Base-by-base conservation (phyloP, 2,797 vertebrate genomes). In the Bryconaethiops microstoma region DNA sequence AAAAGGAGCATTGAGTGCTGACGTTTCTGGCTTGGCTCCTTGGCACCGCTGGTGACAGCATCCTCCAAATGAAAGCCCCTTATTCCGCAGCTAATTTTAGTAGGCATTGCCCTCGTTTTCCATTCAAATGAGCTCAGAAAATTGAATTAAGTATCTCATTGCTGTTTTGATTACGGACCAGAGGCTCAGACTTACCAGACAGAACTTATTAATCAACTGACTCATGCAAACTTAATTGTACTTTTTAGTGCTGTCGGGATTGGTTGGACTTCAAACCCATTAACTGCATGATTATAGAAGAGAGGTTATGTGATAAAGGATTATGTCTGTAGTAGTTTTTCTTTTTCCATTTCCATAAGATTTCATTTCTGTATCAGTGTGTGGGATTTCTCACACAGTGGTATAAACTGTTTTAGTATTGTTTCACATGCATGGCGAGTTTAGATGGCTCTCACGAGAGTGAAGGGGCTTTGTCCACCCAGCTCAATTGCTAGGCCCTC, bases 121-220 rank as follows among this genome's bases (percentile, higher is more conserved):
- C 89, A 89, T 88, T 89, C 89, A 91, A 88, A 90, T 82, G 88
- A 90, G 86, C 87, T 84, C 72, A 21, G 83, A 86, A 92, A 92
- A 93, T 92, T 89, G 86, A 94, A 92, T 93, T 92, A 92, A 89
- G 89, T 87, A 89, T 92, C 89, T 92, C 76, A 84, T 88, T 92
- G 89, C 90, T 86, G 80, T 90, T 93, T 91, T 84, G 85, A 92
- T 93, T 92, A 92, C 87, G 90, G 87, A 91, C 90, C 88, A 67
- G 63, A 77, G 76, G 82, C 87, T 89, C 81, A 79, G 87, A 68
- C 90, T 88, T 88, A 88, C 85, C 85, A 87, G 84, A 87, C 87
- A 82, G 77, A 86, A 86, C 87, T 80, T 90, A 88, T 92, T 93
- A 91, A 92, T 91, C 89, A 89, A 25, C 39, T 42, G 9, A 29